Evolutionary conservation across 1,140 invertebrate genomes (phyloP).

Genomic region (Lepidotrigona ventralis): DNA sequence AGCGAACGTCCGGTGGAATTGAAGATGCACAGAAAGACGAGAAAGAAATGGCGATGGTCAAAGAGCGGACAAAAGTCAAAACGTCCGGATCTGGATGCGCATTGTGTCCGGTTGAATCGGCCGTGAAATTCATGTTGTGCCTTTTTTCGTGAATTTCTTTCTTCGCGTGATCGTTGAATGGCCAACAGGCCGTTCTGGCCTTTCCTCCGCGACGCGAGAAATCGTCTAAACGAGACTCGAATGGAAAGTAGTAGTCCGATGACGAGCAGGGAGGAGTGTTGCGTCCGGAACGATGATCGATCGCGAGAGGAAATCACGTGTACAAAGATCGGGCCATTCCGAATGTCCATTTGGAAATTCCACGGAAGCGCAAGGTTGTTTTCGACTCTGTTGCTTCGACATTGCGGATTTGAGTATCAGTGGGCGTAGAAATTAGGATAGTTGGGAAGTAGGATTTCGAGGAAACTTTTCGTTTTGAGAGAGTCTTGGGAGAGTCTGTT

Average conservation of each 20-base stretch:
- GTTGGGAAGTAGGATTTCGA: too few relatives aligned
- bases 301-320: constrained; percentile 67
- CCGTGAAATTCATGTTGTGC: constrained; percentile 79
- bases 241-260: constrained; percentile 67
- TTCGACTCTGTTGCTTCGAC: too few relatives aligned
- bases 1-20: constrained; percentile 44
- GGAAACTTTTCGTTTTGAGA: too few relatives aligned
- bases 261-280: constrained; percentile 49
- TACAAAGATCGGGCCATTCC: background rate
- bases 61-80: constrained; percentile 76
- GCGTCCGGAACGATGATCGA: constrained; percentile 70
- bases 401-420: too few relatives aligned
- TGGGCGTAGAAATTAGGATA: too few relatives aligned
- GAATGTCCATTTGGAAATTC: background rate
- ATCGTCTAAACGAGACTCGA: constrained; percentile 37
- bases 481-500: background rate
- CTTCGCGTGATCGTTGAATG: constrained; percentile 68
- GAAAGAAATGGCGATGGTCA: constrained; percentile 70
- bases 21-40: constrained; percentile 24
- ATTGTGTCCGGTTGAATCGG: constrained; percentile 70
- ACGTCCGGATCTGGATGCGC: constrained; percentile 69
- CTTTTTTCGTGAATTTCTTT: constrained; percentile 70
- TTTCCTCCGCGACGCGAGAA: constrained; percentile 2
- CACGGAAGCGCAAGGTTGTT: background rate
- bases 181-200: constrained; percentile 16